Evolutionary conservation across 2,113 vertebrate species (phyloP).

Genomic region (Chaetorhynchus papuensis): DNA sequence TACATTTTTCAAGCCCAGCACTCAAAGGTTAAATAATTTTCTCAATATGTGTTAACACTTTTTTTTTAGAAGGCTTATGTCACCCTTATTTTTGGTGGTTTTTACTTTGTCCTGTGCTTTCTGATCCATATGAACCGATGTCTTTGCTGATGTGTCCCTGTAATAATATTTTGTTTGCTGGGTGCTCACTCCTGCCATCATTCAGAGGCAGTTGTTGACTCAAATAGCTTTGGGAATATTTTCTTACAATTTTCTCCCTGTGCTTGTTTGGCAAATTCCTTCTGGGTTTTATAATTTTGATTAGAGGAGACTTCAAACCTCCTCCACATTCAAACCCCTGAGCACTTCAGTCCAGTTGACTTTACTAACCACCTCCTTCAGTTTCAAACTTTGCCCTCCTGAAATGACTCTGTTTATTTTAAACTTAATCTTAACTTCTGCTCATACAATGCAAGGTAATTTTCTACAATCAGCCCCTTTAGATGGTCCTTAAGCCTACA

Average conservation of each 20-base stretch:
- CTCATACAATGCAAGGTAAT: background rate
- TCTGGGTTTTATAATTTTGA: background rate
- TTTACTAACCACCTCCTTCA: background rate
- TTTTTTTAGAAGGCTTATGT: background rate
- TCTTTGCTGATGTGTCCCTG: background rate
- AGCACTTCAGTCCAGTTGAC: background rate
- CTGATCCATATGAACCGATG: background rate
- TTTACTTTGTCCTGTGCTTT: background rate
- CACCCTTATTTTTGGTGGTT: background rate
- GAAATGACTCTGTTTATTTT: conserved; percentile 20
- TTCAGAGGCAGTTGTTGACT: background rate
- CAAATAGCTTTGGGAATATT: background rate
- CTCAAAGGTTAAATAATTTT: background rate
- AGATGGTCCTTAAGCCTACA: background rate
- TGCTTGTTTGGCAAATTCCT: conserved; percentile 34
- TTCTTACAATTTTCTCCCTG: background rate
- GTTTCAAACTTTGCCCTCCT: background rate
- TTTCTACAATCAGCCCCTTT: background rate
- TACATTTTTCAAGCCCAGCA: background rate
- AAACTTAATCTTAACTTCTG: background rate
- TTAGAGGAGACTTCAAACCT: conserved; percentile 8
- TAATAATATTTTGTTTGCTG: background rate
- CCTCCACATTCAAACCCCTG: background rate
- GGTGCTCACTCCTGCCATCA: background rate
- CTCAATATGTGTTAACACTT: background rate